Base-by-base conservation (phyloP, 2,797 vertebrate genomes). In the Mus minutoides region DNA sequence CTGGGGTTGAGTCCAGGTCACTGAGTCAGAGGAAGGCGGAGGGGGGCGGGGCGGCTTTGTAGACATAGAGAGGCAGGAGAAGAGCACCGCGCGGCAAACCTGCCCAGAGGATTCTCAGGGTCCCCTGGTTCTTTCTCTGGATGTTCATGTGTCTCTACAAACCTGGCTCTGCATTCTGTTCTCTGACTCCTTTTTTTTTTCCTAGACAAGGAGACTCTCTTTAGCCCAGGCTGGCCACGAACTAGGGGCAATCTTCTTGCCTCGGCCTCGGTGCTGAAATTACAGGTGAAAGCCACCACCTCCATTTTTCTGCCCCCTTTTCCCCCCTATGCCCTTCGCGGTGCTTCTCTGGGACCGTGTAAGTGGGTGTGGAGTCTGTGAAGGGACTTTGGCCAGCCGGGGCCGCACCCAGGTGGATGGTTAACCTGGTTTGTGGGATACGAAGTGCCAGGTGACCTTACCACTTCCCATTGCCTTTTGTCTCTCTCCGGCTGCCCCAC, bases 1-100 rank as follows among this genome's bases (percentile, higher is more conserved):
- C 93, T 58, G 96, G 88, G 97, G 97, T 97, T 97, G 97, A 91
- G 93, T 85, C 93, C 95, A 3, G 97, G 97, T 98, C 97, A 98
- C 69, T 43, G 92, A 97, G 95, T 96, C 96, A 78, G 31, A 0
- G 77, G 24, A 86, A 67, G 95, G 90, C 37, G 31, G 49, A 64
- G 75, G 64, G 64, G 60, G 92, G 92, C 78, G 64, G 40, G 54
- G 94, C 91, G 60, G 60, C 24, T 52, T 87, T 46, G 85, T 58
- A 73, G 54, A 69, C 13, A 6, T 5, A 1, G 46, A 17, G 21
- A 22, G 34, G 16, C 13, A 4, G 49, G 16, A 22, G 29, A 14
- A 0, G 22, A 80, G 21, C 19, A 14, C 73, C 60, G 82, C 67
- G 67, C 5, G 6, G 54, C 54, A 26, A 77, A 19, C 64, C 43